Percentiles rank a stretch among this genome's conserved stretches.
phyloP scores from a whole-genome alignment of 2,888 invertebrate genomes.

The Pachycephus smyrnensis region DNA sequence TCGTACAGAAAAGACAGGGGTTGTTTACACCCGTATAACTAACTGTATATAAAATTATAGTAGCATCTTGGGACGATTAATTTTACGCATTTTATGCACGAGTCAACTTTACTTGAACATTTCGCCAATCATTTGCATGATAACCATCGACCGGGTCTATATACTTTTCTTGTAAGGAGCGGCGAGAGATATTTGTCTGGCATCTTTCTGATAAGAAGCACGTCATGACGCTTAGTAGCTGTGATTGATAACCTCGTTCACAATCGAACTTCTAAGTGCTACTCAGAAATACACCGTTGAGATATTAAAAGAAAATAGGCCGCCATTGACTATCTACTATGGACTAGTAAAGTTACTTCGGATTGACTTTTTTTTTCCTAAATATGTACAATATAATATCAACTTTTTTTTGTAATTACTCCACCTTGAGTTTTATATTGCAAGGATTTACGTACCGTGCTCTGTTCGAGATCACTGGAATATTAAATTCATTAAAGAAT shows the following conservation, averaged over 20 bases:
- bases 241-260: background rate
- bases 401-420: background rate
- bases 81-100: background rate
- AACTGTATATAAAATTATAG: background rate
- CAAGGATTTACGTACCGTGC: background rate
- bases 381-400: no score
- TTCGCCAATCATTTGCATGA: conserved; percentile 1
- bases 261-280: background rate
- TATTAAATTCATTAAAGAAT: background rate
- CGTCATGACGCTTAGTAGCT: background rate
- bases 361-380: background rate
- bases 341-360: background rate
- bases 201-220: background rate
- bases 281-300: background rate
- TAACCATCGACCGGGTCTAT: background rate
- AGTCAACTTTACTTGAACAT: background rate
- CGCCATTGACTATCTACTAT: background rate
- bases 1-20: background rate
- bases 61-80: background rate
- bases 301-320: background rate
- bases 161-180: background rate
- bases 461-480: background rate
- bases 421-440: background rate
- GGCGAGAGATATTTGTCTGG: background rate
- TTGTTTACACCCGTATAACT: background rate